Base-by-base conservation (phyloP, 1,140 invertebrate species). In the Drosophila pseudoananassae region DNA sequence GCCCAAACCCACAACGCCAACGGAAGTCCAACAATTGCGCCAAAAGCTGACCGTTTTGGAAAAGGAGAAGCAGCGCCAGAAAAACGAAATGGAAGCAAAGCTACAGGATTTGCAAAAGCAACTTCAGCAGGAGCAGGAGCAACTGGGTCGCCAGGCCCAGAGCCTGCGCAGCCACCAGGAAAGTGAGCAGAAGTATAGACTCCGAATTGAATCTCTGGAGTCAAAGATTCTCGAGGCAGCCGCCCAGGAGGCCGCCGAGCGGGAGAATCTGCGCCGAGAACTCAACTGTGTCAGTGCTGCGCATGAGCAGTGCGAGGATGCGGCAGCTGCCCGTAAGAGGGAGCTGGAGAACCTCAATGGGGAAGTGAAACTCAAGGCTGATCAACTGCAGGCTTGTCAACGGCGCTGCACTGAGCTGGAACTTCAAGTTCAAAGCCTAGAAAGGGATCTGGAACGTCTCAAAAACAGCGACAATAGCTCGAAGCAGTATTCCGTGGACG, bases 401-500 rank as follows among this genome's bases (percentile, higher is more conserved):
- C 70, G 80, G 1, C 76, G 79, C 5, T 66, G 46, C 14, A 61
- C 47, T 0, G 58, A 79, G 17, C 43, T 90, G 12, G 69, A 91
- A n/a, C 49, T 57, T 0, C 76, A 85, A 59, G 63, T 91, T 9
- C 40, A 66, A 0, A 53, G 49, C 0, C 29, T 92, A 0, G 90
- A 91, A 14, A 40, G 71, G 4, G 90, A 91, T 12, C 33, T 92
- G 31, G 90, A 92, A 43, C 75, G 83, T 4, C 27, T 91, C 1
- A 78, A 69, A 53, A 77, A 78, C 14, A 78, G 72, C 14, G 90
- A 91, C 5, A 65, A 90, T 3, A 75, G 84, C 63, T 88, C 92
- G 0, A 84, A 90, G 71, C 87, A 76, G 27, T 84, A 89, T 31
- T 92, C 94, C 0, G 92, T 95, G 2, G 94, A 94, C 50, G 94